These are phyloP conservation scores for Matsumurasca onukii DNA, from an alignment of 1,140 invertebrate genomes.

Conservation along the genomic window DNA sequence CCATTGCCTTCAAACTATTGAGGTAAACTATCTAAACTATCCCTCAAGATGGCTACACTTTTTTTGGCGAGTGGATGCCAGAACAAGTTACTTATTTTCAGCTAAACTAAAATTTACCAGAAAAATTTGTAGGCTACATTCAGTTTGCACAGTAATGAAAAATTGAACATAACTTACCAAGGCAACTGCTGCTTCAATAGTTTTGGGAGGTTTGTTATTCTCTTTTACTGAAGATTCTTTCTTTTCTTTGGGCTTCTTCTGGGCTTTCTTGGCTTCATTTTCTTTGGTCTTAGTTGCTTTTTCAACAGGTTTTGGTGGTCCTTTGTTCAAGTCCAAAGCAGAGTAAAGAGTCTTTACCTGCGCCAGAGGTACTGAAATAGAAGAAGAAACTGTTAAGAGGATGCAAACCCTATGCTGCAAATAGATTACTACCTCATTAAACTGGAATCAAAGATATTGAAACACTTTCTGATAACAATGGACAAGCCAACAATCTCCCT, in stretches of 20 bases:
- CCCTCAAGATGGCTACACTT: too few species aligned
- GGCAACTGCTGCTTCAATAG: conserved; percentile 64
- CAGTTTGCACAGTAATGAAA: too few species aligned
- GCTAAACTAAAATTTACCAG: too few species aligned
- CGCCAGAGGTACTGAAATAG: conserved; percentile 49
- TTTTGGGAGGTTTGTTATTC: conserved; percentile 59
- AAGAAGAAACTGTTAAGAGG: conserved; percentile 26
- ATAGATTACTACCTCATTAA: neutral
- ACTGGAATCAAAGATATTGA: neutral
- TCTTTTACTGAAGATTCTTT: conserved; percentile 49
- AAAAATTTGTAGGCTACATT: too few species aligned
- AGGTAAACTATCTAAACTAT: too few species aligned
- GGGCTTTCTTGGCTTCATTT: conserved; percentile 52
- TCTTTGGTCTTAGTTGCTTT: conserved; percentile 50
- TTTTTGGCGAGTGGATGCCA: too few species aligned
- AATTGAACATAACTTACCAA: too few species aligned
- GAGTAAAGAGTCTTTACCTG: conserved; percentile 53
- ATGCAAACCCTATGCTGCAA: conserved; percentile 18
- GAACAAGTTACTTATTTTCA: too few species aligned
- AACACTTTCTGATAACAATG: neutral
- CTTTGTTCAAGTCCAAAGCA: conserved; percentile 49
- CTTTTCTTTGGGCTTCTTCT: conserved; percentile 46
- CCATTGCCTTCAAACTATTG: too few species aligned
- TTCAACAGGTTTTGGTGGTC: conserved; percentile 47
- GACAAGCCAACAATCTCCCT: too few species aligned